Base-by-base conservation (phyloP, 2,888 invertebrate species). In the Drosophila rubida region DNA sequence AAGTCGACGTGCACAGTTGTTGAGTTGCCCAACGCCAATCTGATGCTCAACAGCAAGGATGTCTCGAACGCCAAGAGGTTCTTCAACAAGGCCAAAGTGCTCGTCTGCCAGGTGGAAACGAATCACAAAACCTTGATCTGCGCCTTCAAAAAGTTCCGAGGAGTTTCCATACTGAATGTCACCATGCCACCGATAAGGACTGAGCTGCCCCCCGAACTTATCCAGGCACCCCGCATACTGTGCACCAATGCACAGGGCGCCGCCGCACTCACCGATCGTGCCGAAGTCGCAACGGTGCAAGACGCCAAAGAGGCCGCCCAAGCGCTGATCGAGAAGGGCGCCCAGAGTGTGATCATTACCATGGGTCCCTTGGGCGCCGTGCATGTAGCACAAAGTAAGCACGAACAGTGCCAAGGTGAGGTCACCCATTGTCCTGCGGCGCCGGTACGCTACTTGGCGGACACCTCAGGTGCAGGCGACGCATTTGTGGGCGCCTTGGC, bases 241-340 rank as follows among this genome's bases (percentile, higher is more conserved):
- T 98, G 98, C 93, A 95, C 98, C 0, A 99, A 99, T 93, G 98
- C 98, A 93, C 93, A 94, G 4, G 98, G 99, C 93, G 95, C 96
- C 9, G 93, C 95, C 51, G 89, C 94, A 57, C 93, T 96, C 80
- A 94, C 95, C 5, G 93, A 93, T 54, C 60, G 69, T 7, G 41
- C 45, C 1, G 49, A 80, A 11, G 67, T 90, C 11, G 45, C 57
- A 1, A 75, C 65, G 2, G 63, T 85, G 44, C 63, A 75, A 25
- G 95, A 96, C 87, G 95, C 95, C 4, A 93, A 94, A 88, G 70
- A 73, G 13, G 97, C 96, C 1, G 92, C 95, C 0, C 89, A 92
- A 14, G 93, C 92, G 64, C 92, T 98, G 45, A 90, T 96, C 42
- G 90, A 93, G 5, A 92, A 93, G 89, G 97, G 97, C 9, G 96